Conservation (phyloP, 1,140 invertebrate species). For the Nixonia krombeini region DNA sequence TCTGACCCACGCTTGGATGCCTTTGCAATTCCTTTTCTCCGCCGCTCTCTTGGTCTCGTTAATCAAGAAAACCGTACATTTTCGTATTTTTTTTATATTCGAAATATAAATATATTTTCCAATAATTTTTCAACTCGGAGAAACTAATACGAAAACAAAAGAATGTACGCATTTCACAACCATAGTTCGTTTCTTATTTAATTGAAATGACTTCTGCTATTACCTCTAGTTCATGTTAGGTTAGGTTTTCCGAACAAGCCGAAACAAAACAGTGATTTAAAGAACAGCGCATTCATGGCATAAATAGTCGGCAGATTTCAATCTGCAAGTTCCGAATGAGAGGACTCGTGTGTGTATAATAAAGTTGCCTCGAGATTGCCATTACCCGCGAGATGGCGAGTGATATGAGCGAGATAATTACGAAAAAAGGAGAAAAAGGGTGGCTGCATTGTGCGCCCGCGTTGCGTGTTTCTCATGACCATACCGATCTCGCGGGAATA, state of each 20-base stretch:
- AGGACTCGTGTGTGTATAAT: constrained; percentile 32
- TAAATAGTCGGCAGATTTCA: constrained; percentile 21
- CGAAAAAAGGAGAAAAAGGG: constrained; percentile 16
- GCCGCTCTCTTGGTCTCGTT: too few species aligned
- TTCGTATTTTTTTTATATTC: too few species aligned
- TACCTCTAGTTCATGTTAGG: too few species aligned
- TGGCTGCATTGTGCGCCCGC: constrained; percentile 16
- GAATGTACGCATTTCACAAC: too few species aligned
- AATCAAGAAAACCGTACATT: too few species aligned
- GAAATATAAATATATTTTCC: too few species aligned
- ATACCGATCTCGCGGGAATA: constrained; percentile 23
- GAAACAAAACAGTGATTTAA: constrained; percentile 3
- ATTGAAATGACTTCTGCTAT: too few species aligned
- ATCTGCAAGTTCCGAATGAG: constrained; percentile 20
- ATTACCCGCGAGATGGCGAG: constrained; percentile 27
- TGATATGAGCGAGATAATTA: constrained; percentile 37
- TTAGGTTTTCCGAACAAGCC: too few species aligned
- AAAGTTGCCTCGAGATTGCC: constrained; percentile 35
- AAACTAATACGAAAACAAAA: too few species aligned
- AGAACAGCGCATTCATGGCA: constrained; percentile 13
- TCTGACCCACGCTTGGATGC: constrained; percentile 6
- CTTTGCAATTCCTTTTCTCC: constrained; percentile 22
- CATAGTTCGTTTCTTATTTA: too few species aligned
- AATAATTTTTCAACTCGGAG: too few species aligned
- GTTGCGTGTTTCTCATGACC: constrained; percentile 13